Percentiles rank a stretch among this genome's conserved stretches.
Evolutionary conservation across 2,797 vertebrate species (phyloP).

Genomic region (Pangasius mekongensis): DNA sequence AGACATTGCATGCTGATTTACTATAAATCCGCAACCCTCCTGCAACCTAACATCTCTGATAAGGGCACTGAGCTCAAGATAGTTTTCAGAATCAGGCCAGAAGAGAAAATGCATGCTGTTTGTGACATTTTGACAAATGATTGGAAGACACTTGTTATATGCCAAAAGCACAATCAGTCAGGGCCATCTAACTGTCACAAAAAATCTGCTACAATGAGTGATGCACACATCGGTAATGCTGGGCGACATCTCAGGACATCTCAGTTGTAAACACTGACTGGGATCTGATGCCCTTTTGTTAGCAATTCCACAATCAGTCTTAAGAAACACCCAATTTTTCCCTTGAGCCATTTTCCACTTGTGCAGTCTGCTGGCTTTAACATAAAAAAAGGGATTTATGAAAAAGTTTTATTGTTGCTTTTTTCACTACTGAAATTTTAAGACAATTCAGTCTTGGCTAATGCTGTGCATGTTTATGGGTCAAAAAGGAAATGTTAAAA

Average conservation of each 20-base stretch:
- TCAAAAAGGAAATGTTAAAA: constrained; percentile 22
- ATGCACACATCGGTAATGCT: neutral
- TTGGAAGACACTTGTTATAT: constrained; percentile 38
- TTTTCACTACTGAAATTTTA: neutral
- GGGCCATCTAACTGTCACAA: constrained; percentile 37
- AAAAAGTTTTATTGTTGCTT: neutral
- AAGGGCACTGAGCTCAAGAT: constrained; percentile 44
- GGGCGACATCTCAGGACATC: constrained; percentile 22
- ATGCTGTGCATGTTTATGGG: neutral
- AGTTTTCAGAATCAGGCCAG: constrained; percentile 47
- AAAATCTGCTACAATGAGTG: constrained; percentile 22
- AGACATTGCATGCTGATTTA: neutral
- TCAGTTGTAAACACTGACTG: constrained; percentile 11
- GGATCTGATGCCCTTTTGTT: constrained; percentile 13
- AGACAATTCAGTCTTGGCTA: neutral
- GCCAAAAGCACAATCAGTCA: constrained; percentile 45
- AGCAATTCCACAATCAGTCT: constrained; percentile 12
- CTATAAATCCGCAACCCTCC: constrained; percentile 4
- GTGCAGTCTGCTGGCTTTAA: neutral
- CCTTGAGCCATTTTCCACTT: neutral
- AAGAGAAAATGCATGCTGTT: constrained; percentile 35
- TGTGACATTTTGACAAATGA: constrained; percentile 55
- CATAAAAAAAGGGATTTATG: neutral
- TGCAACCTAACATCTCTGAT: constrained; percentile 40
- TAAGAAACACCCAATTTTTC: neutral